These are phyloP conservation scores for Phainopepla nitens DNA, from an alignment of 2,113 vertebrate species.

Conservation along the genomic window DNA sequence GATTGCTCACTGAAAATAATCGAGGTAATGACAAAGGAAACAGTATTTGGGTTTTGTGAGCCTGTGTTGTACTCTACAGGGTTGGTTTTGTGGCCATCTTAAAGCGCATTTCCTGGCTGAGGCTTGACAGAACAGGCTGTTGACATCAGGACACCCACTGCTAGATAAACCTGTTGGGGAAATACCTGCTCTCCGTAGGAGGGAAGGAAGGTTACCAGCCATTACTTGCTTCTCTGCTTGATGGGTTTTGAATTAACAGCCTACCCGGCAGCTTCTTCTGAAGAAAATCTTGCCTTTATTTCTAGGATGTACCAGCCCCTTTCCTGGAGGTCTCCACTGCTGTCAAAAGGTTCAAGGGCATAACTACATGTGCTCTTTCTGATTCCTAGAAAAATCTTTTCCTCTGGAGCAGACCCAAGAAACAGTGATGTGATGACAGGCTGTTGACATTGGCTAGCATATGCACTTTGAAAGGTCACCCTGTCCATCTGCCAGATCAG, in stretches of 20 bases:
- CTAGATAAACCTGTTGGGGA: not conserved
- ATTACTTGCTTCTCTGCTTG: not conserved
- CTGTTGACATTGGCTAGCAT: not conserved
- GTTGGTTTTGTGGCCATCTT: not conserved
- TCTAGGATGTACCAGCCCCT: not conserved
- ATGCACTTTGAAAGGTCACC: not conserved
- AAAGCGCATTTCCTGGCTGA: fast-evolving
- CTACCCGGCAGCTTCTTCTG: not conserved
- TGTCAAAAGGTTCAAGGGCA: not conserved
- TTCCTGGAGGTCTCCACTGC: not conserved
- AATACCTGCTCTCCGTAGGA: not conserved
- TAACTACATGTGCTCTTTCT: not conserved
- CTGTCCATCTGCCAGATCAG: not conserved
- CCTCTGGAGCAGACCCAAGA: not conserved
- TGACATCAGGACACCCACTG: fast-evolving
- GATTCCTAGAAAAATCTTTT: not conserved
- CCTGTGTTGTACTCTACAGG: not conserved
- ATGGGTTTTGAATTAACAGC: not conserved
- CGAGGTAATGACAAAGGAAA: not conserved
- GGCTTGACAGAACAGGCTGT: not conserved
- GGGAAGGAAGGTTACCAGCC: not conserved
- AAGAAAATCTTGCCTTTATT: not conserved
- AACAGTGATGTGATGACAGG: not conserved
- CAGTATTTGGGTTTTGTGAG: not conserved
- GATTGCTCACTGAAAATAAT: not conserved